These are phyloP conservation scores for Drosophila flavopinicola DNA, from an alignment of 2,888 invertebrate genomes.

Conservation along the genomic window DNA sequence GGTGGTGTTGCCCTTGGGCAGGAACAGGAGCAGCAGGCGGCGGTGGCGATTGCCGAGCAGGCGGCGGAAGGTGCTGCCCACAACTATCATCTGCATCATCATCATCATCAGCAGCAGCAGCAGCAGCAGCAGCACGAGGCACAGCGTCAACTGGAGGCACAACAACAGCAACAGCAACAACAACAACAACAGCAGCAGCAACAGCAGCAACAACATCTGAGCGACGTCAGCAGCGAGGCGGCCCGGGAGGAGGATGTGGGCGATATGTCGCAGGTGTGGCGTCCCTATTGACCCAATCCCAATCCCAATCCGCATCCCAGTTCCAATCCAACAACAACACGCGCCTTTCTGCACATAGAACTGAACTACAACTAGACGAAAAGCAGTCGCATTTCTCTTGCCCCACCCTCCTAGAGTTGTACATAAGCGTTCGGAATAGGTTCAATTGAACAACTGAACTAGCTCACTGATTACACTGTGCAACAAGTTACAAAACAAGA, in stretches of 20 bases:
- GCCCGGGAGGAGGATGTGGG: conserved; percentile 80
- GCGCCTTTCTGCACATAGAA: conserved; percentile 79
- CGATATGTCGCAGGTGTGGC: conserved; percentile 88
- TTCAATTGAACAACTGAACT: too few species aligned
- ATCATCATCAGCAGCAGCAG: conserved; percentile 47
- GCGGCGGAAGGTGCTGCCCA: conserved; percentile 41
- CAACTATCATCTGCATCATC: conserved; percentile 62
- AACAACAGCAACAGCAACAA: conserved; percentile 72
- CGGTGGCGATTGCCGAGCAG: conserved; percentile 44
- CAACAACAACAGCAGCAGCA: conserved; percentile 79
- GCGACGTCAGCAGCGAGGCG: conserved; percentile 47
- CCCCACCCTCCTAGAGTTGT: not conserved
- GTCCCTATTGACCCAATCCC: conserved; percentile 88
- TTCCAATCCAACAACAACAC: too few species aligned
- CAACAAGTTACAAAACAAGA: too few species aligned
- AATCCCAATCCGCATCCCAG: too few species aligned
- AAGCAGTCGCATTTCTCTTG: not conserved
- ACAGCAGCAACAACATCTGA: conserved; percentile 45
- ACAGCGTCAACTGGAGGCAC: conserved; percentile 58
- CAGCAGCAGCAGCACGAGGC: conserved; percentile 81
- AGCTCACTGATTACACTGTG: too few species aligned
- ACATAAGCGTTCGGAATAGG: too few species aligned
- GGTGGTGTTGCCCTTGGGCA: conserved; percentile 44
- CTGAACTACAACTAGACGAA: conserved; percentile 61
- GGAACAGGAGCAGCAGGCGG: conserved; percentile 76